A percentile compares a stretch with the other conserved stretches of the same genome.
Conservation (phyloP, 2,113 vertebrate genomes). For the Oryzias javanicus region DNA sequence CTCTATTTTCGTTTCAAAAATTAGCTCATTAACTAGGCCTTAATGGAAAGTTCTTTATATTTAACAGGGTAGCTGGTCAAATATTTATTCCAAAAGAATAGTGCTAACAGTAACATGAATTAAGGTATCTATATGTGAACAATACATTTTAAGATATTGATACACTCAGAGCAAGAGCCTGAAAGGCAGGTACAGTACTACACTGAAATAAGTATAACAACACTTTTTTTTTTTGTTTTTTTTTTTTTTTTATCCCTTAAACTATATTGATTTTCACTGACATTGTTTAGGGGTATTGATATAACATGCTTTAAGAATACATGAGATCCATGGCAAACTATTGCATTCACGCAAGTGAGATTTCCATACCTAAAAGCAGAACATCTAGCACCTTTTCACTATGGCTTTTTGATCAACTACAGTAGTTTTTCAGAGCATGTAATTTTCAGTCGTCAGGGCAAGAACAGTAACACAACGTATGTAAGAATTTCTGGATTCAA, state of each 20-base stretch:
- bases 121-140: slow-evolving; percentile 71
- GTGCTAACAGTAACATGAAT: slow-evolving; percentile 69
- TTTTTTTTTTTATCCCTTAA: slow-evolving; percentile 59
- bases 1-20: slow-evolving; percentile 71
- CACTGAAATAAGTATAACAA: slow-evolving; percentile 76
- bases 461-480: slow-evolving; percentile 76
- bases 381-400: slow-evolving; percentile 85
- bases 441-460: slow-evolving; percentile 76
- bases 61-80: slow-evolving; percentile 61
- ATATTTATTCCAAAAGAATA: slow-evolving; percentile 60
- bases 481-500: slow-evolving; percentile 64
- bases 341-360: slow-evolving; percentile 82
- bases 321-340: slow-evolving; percentile 79
- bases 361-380: slow-evolving; percentile 80
- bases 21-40: slow-evolving; percentile 53
- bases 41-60: slow-evolving; percentile 60
- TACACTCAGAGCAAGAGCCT: slow-evolving; percentile 72
- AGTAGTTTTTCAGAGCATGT: slow-evolving; percentile 81
- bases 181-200: slow-evolving; percentile 70
- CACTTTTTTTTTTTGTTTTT: slow-evolving; percentile 39
- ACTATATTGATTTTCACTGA: slow-evolving; percentile 73
- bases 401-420: slow-evolving; percentile 82
- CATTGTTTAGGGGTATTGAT: slow-evolving; percentile 71
- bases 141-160: slow-evolving; percentile 76
- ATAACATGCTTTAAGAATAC: slow-evolving; percentile 80